Percentiles rank a stretch among this genome's conserved stretches.
Conservation (phyloP, 2,888 invertebrate species). For the Cantharis rustica region DNA sequence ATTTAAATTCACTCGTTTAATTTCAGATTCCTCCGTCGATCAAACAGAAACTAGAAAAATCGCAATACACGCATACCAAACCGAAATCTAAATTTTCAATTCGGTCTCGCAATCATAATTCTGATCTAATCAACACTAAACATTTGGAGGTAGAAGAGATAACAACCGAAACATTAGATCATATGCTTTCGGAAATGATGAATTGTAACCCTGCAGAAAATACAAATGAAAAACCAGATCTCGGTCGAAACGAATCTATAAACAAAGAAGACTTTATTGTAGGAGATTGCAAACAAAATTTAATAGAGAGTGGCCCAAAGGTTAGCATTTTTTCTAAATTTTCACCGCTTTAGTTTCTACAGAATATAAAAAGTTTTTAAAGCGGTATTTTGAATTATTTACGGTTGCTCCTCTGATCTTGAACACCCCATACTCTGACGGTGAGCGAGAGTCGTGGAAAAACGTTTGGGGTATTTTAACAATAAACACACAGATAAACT, state of each 20-base stretch:
- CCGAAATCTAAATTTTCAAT: background rate
- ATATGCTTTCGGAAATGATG: conserved; percentile 39
- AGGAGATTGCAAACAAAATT: background rate
- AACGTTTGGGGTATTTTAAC: no score
- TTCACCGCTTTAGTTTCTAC: no score
- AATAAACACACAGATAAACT: no score
- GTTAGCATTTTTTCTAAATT: background rate
- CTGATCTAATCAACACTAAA: conserved; percentile 8
- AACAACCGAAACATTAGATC: conserved; percentile 41
- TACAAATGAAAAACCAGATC: background rate
- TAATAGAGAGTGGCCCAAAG: background rate
- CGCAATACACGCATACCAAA: background rate
- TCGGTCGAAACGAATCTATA: background rate
- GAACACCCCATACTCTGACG: no score
- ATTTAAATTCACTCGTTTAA: background rate
- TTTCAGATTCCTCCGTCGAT: conserved; percentile 30
- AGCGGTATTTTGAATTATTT: no score
- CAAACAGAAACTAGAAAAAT: conserved; percentile 28
- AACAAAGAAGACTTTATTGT: background rate
- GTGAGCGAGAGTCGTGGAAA: no score
- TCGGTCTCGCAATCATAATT: background rate
- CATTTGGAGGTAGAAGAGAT: conserved; percentile 40
- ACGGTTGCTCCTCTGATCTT: no score
- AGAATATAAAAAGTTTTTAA: no score
- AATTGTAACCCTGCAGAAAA: conserved; percentile 17